Percentiles rank a stretch among this genome's conserved stretches.
These are phyloP conservation scores for Aphrophora alni DNA, from an alignment of 2,888 invertebrate species.

Conservation along the genomic window DNA sequence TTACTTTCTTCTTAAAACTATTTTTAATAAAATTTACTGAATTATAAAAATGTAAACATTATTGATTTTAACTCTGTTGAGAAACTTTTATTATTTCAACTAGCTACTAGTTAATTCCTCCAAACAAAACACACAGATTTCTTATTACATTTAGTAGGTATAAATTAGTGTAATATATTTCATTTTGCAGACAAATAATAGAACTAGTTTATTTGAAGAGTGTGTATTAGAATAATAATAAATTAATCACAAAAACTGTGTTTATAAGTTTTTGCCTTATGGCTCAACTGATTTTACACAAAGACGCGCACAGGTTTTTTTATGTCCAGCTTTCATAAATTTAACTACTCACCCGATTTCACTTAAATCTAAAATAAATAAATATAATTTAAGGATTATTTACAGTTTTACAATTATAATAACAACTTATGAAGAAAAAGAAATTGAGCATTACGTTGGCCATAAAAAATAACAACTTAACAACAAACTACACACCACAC, in stretches of 20 bases:
- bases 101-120: too few species aligned
- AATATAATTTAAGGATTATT: conserved; percentile 31
- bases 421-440: conserved; percentile 21
- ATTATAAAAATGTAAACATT: too few species aligned
- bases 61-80: too few species aligned
- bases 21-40: too few species aligned
- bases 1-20: too few species aligned
- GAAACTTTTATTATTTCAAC: too few species aligned
- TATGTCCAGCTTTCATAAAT: conserved; percentile 20
- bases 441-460: conserved; percentile 36
- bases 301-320: conserved; percentile 39
- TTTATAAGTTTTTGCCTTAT: neutral
- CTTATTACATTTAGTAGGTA: too few species aligned
- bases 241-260: neutral
- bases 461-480: neutral
- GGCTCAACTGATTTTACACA: conserved; percentile 30
- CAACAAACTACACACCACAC: neutral
- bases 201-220: too few species aligned
- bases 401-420: conserved; percentile 30
- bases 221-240: too few species aligned
- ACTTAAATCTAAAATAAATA: conserved; percentile 32
- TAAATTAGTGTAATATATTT: too few species aligned
- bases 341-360: conserved; percentile 27
- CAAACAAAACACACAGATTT: too few species aligned
- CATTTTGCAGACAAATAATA: too few species aligned